Evolutionary conservation across 2,888 invertebrate genomes (phyloP).

Genomic region (Barypeithes pellucidus): DNA sequence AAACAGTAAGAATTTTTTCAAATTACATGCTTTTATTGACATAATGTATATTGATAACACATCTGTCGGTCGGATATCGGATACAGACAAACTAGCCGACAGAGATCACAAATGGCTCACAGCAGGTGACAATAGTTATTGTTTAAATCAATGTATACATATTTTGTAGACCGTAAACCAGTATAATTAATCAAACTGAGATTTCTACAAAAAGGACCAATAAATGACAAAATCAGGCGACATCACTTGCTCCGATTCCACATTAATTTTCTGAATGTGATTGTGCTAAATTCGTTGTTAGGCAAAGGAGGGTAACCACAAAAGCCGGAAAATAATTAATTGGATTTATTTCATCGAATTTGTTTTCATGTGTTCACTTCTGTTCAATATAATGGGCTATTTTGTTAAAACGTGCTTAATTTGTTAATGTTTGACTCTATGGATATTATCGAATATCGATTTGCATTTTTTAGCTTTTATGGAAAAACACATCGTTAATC

Average conservation of each 20-base stretch:
- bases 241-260: neutral
- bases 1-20: no score
- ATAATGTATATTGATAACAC: no score
- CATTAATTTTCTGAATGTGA: constrained; percentile 7
- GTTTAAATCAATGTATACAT: no score
- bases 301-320: neutral
- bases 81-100: no score
- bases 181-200: neutral
- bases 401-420: neutral
- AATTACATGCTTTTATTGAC: no score
- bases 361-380: neutral
- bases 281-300: neutral
- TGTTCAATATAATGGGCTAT: neutral
- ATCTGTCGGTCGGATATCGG: no score
- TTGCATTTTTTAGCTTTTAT: neutral
- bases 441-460: neutral
- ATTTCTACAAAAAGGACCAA: neutral
- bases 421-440: neutral
- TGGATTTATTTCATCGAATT: constrained; percentile 4
- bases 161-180: no score
- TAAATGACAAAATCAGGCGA: constrained; percentile 5
- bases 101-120: no score
- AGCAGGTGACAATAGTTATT: no score
- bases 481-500: no score
- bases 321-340: neutral